A percentile compares a stretch with the other conserved stretches of the same genome.
phyloP scores from a whole-genome alignment of 2,888 invertebrate genomes.

The Macrophya annulata region DNA sequence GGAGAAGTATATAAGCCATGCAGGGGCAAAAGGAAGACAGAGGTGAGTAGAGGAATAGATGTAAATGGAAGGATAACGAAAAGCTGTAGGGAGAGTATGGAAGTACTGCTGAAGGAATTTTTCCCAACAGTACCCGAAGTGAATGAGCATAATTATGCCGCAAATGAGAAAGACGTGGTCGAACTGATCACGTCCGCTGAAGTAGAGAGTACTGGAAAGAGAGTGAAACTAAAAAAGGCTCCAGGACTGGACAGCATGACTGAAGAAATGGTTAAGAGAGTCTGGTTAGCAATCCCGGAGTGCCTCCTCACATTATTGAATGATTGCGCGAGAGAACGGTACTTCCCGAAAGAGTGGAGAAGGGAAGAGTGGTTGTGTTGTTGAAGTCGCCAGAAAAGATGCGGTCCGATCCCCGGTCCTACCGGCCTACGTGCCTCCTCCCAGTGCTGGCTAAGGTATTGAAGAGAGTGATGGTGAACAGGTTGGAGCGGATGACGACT shows the following conservation, averaged over 20 bases:
- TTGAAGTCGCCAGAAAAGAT: constrained; percentile 51
- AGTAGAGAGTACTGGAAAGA: constrained; percentile 22
- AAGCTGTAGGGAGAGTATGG: background rate
- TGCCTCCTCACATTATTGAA: background rate
- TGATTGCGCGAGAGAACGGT: background rate
- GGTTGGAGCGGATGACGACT: constrained; percentile 54
- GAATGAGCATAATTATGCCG: background rate
- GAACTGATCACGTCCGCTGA: constrained; percentile 56
- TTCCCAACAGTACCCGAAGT: background rate
- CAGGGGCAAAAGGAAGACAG: background rate
- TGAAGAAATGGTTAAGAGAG: background rate
- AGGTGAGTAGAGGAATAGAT: background rate
- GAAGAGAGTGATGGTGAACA: background rate
- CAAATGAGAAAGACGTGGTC: background rate
- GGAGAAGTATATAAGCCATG: background rate
- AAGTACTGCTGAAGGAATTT: background rate
- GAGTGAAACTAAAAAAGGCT: background rate
- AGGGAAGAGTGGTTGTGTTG: constrained; percentile 3
- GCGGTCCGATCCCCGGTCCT: constrained; percentile 45
- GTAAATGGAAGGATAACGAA: background rate
- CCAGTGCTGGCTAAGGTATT: constrained; percentile 27
- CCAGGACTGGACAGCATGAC: constrained; percentile 13
- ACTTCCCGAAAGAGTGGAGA: background rate
- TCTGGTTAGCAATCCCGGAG: background rate
- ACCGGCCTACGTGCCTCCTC: constrained; percentile 60